A percentile compares a stretch with the other conserved stretches of the same genome.
These are phyloP conservation scores for Podarcis muralis DNA, from an alignment of 2,113 vertebrate species.

Conservation along the genomic window DNA sequence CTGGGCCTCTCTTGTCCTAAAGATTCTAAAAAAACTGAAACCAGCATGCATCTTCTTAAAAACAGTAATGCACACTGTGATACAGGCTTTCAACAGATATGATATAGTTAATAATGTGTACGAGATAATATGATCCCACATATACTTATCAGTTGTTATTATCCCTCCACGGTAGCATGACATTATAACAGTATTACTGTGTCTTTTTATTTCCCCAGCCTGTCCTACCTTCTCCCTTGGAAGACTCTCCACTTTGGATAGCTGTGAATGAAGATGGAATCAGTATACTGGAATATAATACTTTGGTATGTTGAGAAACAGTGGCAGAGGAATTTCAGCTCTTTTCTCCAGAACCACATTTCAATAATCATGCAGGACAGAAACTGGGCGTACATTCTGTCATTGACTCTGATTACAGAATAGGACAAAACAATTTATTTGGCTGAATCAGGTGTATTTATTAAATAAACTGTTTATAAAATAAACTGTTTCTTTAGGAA, in stretches of 20 bases:
- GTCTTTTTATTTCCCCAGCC: constrained; percentile 71
- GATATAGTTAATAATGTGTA: not conserved
- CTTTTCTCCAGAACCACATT: constrained; percentile 15
- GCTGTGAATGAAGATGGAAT: constrained; percentile 89
- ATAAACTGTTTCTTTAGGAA: not conserved
- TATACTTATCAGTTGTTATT: not conserved
- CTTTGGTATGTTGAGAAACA: constrained; percentile 80
- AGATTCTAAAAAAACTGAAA: not conserved
- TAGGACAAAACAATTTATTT: not conserved
- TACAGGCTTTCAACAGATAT: not conserved
- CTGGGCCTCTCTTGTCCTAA: not conserved
- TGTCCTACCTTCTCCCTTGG: constrained; percentile 76
- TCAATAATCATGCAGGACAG: not conserved
- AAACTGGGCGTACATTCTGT: not conserved
- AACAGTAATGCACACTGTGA: not conserved
- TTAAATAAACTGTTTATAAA: not conserved
- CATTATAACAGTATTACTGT: constrained; percentile 9
- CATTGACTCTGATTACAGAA: not conserved
- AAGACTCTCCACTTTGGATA: constrained; percentile 84
- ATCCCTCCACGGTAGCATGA: not conserved
- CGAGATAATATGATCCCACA: not conserved
- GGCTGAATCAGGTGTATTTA: not conserved
- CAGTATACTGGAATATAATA: constrained; percentile 82
- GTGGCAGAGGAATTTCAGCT: constrained; percentile 14
- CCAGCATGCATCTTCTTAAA: not conserved